A percentile compares a stretch with the other conserved stretches of the same genome.
phyloP scores from a whole-genome alignment of 2,113 vertebrate genomes.

The Struthio camelus region DNA sequence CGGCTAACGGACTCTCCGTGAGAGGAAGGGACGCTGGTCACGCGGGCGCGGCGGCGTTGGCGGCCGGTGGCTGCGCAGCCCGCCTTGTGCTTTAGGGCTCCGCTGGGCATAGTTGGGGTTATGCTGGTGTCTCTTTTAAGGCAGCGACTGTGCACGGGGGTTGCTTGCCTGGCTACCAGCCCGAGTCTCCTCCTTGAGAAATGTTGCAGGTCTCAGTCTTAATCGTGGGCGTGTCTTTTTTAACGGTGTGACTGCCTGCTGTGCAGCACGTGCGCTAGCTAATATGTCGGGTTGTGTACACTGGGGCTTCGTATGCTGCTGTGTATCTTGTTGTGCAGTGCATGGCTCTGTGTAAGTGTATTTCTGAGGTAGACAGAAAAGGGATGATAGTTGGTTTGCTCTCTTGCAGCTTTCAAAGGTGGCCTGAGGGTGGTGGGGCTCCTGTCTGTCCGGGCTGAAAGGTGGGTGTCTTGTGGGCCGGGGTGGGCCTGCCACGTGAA shows the following conservation, averaged over 20 bases:
- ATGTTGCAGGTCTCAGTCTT: not conserved
- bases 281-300: not conserved
- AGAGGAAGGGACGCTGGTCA: too few species aligned
- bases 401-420: fast-evolving
- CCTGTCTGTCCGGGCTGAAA: fast-evolving
- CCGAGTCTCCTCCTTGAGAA: not conserved
- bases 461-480: not conserved
- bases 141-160: not conserved
- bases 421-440: not conserved
- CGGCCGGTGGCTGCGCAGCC: too few species aligned
- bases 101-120: not conserved
- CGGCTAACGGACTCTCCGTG: too few species aligned
- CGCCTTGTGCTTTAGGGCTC: too few species aligned
- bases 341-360: too few species aligned
- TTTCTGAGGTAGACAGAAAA: not conserved
- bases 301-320: too few species aligned
- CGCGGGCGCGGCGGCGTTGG: too few species aligned
- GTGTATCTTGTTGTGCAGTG: too few species aligned
- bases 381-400: fast-evolving
- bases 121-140: not conserved
- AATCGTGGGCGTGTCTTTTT: not conserved
- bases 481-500: not conserved
- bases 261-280: too few species aligned
- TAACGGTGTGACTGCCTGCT: not conserved
- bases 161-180: not conserved